phyloP scores from a whole-genome alignment of 35 echinoderm and acorn worm species.

The Lytechinus variegatus region DNA sequence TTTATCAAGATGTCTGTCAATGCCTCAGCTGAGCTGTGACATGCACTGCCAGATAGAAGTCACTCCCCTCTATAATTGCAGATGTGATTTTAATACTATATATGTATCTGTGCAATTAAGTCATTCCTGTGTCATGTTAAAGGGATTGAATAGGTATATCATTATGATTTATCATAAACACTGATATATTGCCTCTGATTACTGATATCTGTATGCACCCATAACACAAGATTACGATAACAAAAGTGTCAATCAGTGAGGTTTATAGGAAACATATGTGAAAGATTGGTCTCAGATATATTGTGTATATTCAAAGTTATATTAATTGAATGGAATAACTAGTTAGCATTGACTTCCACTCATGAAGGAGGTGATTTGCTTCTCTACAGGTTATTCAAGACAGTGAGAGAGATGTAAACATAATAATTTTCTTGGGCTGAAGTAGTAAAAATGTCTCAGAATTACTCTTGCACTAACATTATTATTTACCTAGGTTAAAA shows the following conservation, averaged over 20 bases:
- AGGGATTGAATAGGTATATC: neutral
- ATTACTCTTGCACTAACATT: no score
- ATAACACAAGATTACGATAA: neutral
- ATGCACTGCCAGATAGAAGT: neutral
- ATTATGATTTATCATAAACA: neutral
- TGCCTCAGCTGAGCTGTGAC: neutral
- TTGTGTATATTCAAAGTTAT: neutral
- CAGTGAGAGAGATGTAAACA: no score
- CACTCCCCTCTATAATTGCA: neutral
- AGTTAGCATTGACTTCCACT: no score
- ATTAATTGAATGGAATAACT: neutral
- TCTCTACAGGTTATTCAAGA: no score
- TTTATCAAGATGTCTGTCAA: slow-evolving; percentile 5
- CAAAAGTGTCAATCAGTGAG: neutral
- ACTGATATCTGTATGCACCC: neutral
- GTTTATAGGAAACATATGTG: neutral
- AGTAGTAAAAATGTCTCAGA: no score
- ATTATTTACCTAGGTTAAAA: no score
- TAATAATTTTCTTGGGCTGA: no score
- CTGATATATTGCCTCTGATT: neutral
- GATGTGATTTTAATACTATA: neutral
- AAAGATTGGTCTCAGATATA: neutral
- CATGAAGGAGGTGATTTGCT: no score
- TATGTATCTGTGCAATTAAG: neutral
- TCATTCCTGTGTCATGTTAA: neutral